Conservation (phyloP, 2,888 invertebrate genomes). For the Xestia c-nigrum region DNA sequence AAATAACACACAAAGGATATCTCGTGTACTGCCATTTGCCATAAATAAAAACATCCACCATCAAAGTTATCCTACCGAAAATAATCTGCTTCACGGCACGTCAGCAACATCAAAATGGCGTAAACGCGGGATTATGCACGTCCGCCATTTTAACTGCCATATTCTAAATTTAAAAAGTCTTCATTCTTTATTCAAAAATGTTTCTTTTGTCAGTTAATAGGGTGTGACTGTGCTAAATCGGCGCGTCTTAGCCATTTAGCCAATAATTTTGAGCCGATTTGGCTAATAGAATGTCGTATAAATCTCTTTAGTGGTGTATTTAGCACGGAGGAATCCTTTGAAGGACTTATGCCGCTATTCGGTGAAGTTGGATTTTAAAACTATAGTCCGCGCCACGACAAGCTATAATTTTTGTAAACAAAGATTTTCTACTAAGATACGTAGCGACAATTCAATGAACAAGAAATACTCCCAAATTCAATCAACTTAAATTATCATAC, state of each 20-base stretch:
- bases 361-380: neutral
- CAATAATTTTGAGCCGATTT: constrained; percentile 50
- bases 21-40: neutral
- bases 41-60: constrained; percentile 32
- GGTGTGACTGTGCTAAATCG: constrained; percentile 72
- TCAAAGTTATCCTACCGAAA: constrained; percentile 34
- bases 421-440: too few relatives aligned
- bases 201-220: constrained; percentile 67
- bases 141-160: constrained; percentile 67
- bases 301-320: constrained; percentile 57
- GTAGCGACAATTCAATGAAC: too few relatives aligned
- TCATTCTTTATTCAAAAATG: constrained; percentile 63
- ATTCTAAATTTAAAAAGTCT: constrained; percentile 69
- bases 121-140: constrained; percentile 64
- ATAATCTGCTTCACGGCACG: constrained; percentile 45
- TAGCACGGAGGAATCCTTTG: constrained; percentile 59
- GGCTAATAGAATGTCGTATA: constrained; percentile 60
- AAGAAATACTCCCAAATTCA: too few relatives aligned
- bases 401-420: too few relatives aligned
- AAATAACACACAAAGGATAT: constrained; percentile 1
- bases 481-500: too few relatives aligned
- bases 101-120: constrained; percentile 46
- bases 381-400: too few relatives aligned
- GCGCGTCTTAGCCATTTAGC: constrained; percentile 63
- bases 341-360: constrained; percentile 30